Evolutionary conservation across 2,888 invertebrate species (phyloP), one percentile per base, ranked within the genome.

Genomic region (Melinaea menophilus): DNA sequence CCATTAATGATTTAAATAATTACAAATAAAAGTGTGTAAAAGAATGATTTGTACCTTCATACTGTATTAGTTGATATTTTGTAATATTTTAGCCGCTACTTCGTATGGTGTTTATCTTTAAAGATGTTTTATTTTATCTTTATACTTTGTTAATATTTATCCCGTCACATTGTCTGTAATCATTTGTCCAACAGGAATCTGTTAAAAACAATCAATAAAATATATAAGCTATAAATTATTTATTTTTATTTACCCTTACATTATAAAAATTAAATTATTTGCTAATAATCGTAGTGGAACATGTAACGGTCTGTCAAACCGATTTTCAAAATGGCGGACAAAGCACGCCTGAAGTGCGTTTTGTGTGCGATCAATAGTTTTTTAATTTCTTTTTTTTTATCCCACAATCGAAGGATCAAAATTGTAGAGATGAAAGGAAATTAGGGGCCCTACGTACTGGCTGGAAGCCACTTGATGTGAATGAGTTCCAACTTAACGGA

Each of bases 281-380:
- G 55, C 12, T 41, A 56, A 62, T 55, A 61, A 45, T 41, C 31
- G 4, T 11, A 45, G 54, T 13, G 58, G 60, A 62, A 69, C 70
- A 71, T 72, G 71, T 72, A 69, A 69, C 72, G 69, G 70, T 77
- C 81, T 79, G 84, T 84, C 77, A 81, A 86, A 86, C 84, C 84
- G 84, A 81, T 85, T 88, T 86, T 82, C 86, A 88, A 86, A 78
- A 89, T 87, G 86, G 84, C 86, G 80, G 80, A 86, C 88, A 88
- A 88, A 84, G 84, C 77, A 75, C 67, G 80, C 80, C 82, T 90
- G 81, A 84, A 90, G 89, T 88, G 73, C 82, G 78, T 83, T 86
- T 68, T 88, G 86, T 88, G 80, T 78, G 69, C 82, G 81, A 84
- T 88, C 88, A 88, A 90, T 90, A 87, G 88, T 88, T 88, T 86